These are phyloP conservation scores for Thunnus maccoyii DNA, from an alignment of 2,113 vertebrate genomes.

Conservation along the genomic window DNA sequence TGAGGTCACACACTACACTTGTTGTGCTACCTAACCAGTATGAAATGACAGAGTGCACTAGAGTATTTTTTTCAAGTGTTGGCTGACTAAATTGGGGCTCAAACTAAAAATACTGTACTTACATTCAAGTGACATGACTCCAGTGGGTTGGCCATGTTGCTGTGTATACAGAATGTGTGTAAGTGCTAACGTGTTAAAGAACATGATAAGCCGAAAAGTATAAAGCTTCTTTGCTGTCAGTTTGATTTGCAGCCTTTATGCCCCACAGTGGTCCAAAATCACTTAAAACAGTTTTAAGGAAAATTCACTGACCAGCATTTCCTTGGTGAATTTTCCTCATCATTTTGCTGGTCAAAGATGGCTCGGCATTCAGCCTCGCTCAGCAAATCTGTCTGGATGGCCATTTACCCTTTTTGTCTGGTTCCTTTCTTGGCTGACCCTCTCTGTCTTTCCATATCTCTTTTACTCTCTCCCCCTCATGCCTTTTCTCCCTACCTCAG, in stretches of 20 bases:
- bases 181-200: neutral
- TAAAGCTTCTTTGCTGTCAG: neutral
- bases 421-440: constrained; percentile 32
- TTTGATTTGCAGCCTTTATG: neutral
- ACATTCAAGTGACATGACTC: neutral
- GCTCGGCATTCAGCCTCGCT: constrained; percentile 18
- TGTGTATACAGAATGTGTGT: too few relatives aligned
- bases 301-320: neutral
- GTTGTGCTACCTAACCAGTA: too few relatives aligned
- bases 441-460: constrained; percentile 49
- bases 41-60: neutral
- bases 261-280: neutral
- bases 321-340: neutral
- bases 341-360: neutral
- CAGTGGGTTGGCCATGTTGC: neutral
- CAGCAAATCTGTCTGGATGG: constrained; percentile 40
- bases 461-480: constrained; percentile 14
- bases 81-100: neutral
- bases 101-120: neutral
- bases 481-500: constrained; percentile 53
- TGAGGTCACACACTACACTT: too few relatives aligned
- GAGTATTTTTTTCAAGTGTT: neutral
- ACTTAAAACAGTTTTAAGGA: neutral
- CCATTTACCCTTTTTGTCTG: constrained; percentile 59
- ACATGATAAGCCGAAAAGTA: neutral